Evolutionary conservation across 2,888 invertebrate genomes (phyloP).

Genomic region (Stenichneumon culpator): DNA sequence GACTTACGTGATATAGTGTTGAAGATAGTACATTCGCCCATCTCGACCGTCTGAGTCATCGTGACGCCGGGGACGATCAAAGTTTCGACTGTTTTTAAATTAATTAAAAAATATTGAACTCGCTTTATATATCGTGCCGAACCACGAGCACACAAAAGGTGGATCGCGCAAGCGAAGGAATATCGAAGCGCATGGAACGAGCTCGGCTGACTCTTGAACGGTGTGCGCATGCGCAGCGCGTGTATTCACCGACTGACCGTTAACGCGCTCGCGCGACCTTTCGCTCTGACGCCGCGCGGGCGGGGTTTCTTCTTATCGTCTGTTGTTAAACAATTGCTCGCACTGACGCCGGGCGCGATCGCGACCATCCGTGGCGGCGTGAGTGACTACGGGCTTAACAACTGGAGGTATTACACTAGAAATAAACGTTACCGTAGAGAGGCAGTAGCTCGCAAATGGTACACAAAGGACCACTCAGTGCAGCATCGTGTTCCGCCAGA

Average conservation of each 20-base stretch:
- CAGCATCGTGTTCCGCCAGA: no score
- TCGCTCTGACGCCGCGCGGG: no score
- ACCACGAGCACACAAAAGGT: constrained; percentile 25
- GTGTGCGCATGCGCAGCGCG: background rate
- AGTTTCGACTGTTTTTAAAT: constrained; percentile 24
- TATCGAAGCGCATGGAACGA: constrained; percentile 50
- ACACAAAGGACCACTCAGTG: no score
- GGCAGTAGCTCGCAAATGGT: no score
- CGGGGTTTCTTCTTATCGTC: no score
- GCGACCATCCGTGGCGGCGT: no score
- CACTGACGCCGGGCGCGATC: no score
- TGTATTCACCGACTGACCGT: background rate
- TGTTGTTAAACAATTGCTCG: no score
- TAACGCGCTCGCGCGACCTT: background rate
- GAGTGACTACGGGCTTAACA: no score
- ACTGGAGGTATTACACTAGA: no score
- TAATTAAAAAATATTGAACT: constrained; percentile 29
- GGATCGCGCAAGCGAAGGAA: constrained; percentile 24
- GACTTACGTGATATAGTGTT: constrained; percentile 74
- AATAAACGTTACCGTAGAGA: no score
- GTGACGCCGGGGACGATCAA: constrained; percentile 3
- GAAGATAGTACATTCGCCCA: constrained; percentile 72
- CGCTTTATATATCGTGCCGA: constrained; percentile 36
- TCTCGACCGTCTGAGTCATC: constrained; percentile 75
- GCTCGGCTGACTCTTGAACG: background rate